Percentiles rank a stretch among this genome's conserved stretches.
These are phyloP conservation scores for Ascidia mentula DNA, from an alignment of 23 tunicate genomes.

Conservation along the genomic window DNA sequence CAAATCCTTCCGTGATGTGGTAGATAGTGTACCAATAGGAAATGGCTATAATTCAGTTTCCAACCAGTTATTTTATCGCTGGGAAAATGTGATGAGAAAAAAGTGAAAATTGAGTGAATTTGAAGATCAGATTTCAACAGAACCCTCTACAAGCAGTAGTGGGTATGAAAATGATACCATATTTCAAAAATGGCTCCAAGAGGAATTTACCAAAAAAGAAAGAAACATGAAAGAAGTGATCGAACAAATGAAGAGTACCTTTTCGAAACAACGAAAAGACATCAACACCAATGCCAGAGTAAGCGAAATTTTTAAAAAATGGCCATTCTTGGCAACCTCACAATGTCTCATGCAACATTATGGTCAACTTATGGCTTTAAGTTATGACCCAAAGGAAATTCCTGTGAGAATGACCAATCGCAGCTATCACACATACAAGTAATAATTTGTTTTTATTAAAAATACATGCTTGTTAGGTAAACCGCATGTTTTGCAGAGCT, in stretches of 20 bases:
- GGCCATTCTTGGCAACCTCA: not conserved
- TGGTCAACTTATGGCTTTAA: not conserved
- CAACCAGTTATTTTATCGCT: not conserved
- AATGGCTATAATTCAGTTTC: not conserved
- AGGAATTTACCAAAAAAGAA: not conserved
- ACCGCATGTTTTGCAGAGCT: no score
- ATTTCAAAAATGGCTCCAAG: not conserved
- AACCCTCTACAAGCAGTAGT: no score
- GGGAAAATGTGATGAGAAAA: not conserved
- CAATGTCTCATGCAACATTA: not conserved
- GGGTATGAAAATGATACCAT: not conserved
- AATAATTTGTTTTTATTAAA: no score
- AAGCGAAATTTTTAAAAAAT: not conserved
- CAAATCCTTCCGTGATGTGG: not conserved
- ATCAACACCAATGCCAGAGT: not conserved
- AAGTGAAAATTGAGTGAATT: not conserved
- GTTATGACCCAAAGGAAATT: not conserved
- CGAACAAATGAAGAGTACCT: not conserved
- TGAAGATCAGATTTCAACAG: no score
- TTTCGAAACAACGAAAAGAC: not conserved
- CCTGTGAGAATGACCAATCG: not conserved
- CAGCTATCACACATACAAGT: not conserved
- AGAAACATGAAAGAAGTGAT: not conserved
- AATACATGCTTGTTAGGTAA: no score
- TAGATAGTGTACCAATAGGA: not conserved